These are phyloP conservation scores for Megamerina dolium DNA, from an alignment of 2,888 invertebrate species.

Conservation along the genomic window DNA sequence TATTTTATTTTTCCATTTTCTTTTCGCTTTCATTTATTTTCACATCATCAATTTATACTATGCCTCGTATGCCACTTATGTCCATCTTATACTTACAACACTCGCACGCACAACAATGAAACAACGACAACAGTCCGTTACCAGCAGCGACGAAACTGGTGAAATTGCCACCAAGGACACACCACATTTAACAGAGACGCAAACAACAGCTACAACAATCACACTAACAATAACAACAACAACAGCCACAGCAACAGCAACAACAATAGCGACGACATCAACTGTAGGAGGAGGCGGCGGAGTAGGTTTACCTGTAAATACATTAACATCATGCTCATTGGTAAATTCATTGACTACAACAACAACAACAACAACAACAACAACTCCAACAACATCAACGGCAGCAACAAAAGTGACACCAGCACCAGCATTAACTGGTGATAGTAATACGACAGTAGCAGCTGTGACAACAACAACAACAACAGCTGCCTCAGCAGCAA, in stretches of 20 bases:
- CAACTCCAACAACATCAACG: conserved; percentile 17
- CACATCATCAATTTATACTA: background rate
- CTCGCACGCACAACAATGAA: background rate
- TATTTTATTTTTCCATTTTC: conserved; percentile 6
- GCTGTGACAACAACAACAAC: conserved; percentile 22
- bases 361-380: conserved; percentile 14
- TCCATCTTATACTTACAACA: too few species aligned
- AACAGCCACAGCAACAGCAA: conserved; percentile 19
- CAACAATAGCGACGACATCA: conserved; percentile 22
- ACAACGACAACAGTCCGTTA: conserved; percentile 17
- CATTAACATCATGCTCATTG: conserved; percentile 24
- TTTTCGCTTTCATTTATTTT: background rate
- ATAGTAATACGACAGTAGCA: conserved; percentile 20
- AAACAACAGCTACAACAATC: conserved; percentile 15
- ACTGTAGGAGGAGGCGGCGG: too few species aligned
- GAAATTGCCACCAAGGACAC: conserved; percentile 18
- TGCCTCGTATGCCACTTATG: background rate
- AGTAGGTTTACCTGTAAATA: conserved; percentile 24
- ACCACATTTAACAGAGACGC: conserved; percentile 16
- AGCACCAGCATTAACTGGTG: conserved; percentile 18
- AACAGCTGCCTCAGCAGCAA: conserved; percentile 20
- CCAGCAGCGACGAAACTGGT: conserved; percentile 27
- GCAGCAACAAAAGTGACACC: conserved; percentile 18
- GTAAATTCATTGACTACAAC: too few species aligned
- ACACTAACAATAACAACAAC: conserved; percentile 18